Evolutionary conservation across 2,797 vertebrate genomes (phyloP).

Genomic region (Rhinichthys osculus): DNA sequence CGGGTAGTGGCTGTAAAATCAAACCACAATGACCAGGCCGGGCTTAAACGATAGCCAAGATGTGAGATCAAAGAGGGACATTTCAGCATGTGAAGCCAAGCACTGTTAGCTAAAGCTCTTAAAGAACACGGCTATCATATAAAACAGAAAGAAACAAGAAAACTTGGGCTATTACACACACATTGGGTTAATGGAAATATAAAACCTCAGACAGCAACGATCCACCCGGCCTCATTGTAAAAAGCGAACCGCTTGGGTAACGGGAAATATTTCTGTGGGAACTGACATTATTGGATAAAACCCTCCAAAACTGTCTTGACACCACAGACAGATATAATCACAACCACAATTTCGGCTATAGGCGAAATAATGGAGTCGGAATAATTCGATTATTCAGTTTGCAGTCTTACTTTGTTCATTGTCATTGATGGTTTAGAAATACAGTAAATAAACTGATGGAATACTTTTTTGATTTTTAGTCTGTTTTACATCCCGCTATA

Average conservation of each 20-base stretch:
- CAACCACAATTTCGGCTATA: background rate
- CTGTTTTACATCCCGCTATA: background rate
- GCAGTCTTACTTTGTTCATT: background rate
- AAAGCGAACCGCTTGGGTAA: slow-evolving; percentile 62
- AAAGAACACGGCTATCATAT: slow-evolving; percentile 67
- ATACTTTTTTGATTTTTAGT: background rate
- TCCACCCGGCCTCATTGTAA: slow-evolving; percentile 61
- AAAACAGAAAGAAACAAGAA: slow-evolving; percentile 67
- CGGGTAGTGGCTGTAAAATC: slow-evolving; percentile 39
- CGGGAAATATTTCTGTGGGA: slow-evolving; percentile 52
- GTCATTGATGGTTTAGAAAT: background rate
- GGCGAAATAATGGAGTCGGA: background rate
- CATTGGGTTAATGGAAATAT: slow-evolving; percentile 60
- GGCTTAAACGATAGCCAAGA: slow-evolving; percentile 41
- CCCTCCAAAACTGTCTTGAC: slow-evolving; percentile 55
- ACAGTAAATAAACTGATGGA: background rate
- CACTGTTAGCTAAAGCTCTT: slow-evolving; percentile 61
- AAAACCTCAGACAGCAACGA: slow-evolving; percentile 61
- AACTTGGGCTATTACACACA: slow-evolving; percentile 59
- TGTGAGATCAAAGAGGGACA: slow-evolving; percentile 49
- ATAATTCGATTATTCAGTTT: background rate
- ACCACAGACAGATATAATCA: slow-evolving; percentile 43
- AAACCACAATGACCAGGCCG: slow-evolving; percentile 48
- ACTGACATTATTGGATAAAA: slow-evolving; percentile 49
- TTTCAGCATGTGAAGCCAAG: slow-evolving; percentile 53